Base-by-base conservation (phyloP, 2,888 invertebrate genomes). In the Drosophila setosimentum region DNA sequence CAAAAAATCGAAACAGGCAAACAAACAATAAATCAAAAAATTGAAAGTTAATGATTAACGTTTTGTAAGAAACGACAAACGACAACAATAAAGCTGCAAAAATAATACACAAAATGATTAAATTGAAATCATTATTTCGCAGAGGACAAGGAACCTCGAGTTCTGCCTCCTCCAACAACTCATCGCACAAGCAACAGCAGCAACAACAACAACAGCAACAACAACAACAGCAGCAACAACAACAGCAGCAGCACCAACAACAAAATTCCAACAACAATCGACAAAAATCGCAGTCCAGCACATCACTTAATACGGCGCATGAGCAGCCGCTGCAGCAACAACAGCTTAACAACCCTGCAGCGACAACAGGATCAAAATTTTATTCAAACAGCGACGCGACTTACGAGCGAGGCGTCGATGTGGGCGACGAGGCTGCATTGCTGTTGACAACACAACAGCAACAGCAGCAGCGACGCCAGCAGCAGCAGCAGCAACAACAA, bases 51-150 rank as follows among this genome's bases (percentile, higher is more conserved):
- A 87, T 89, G 88, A 77, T 84, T 87, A 33, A 85, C 86, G 88
- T 84, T 89, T 80, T 77, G 90, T 73, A 64, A 63, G 29, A 66
- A 62, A n/a, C 21, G 48, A 63, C 45, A 62, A 32, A 49, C 37
- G 49, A 64, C 40, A 21, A 62, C 30, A 58, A 62, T 37, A 65
- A 65, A 40, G n/a, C 21, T 37, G 13, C 21, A 67, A 40, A 37
- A 69, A 29, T 71, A 54, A 57, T 42, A 59, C 27, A 60, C 45
- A 40, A 96, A 94, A 97, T 97, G 97, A 97, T 97, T 95, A 97
- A 97, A 95, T 96, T 97, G 94, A 97, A 97, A 95, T 97, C 97
- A 92, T 95, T 97, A 93, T 97, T 97, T 94, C 97, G 97, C 94
- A 97, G 97, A 96, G 96, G 97, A 92, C 96, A 96, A 93, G 95